Base-by-base conservation (phyloP, 2,888 invertebrate species). In the Scaptomyza caliginosa region DNA sequence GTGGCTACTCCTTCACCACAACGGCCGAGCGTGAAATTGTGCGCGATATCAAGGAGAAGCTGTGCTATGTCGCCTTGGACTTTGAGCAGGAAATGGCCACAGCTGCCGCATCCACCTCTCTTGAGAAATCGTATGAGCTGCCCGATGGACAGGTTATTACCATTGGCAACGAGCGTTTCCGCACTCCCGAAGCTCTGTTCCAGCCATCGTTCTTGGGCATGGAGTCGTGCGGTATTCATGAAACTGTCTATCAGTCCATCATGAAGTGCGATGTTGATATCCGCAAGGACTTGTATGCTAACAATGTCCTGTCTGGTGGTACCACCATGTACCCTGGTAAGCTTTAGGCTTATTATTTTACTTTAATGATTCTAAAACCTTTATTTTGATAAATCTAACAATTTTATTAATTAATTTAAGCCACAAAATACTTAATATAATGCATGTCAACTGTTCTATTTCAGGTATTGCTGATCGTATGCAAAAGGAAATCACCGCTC, bases 211-310 rank as follows among this genome's bases (percentile, higher is more conserved):
- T 97, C 96, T 92, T 96, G 93, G 91, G 91, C 55, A 91, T 91
- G 96, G 96, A 97, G 94, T 96, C 96, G 75, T 95, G 95, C 93
- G 96, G 96, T 90, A 96, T 97, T 93, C 97, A 97, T 93, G 97
- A 97, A 93, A 97, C 96, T 92, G 96, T 96, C 90, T 97, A 96
- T 95, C 97, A 97, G 94, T 97, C 96, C 92, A 97, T 97, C 95
- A 97, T 97, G 97, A 97, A 97, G 95, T 97, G 97, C 94, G 97
- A 97, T 93, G 96, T 97, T 49, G 97, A 97, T 92, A 97, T 97
- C 94, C 94, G 96, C 93, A 96, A 96, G 94, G 96, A 96, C 93
- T 93, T 96, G 93, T 96, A 96, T 93, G 96, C 96, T 94, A 96
- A 96, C 94, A 96, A 96, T 86, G 97, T 97, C 90, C 93, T 97